Base-by-base conservation (phyloP, 2,797 vertebrate species). In the Sparus aurata region DNA sequence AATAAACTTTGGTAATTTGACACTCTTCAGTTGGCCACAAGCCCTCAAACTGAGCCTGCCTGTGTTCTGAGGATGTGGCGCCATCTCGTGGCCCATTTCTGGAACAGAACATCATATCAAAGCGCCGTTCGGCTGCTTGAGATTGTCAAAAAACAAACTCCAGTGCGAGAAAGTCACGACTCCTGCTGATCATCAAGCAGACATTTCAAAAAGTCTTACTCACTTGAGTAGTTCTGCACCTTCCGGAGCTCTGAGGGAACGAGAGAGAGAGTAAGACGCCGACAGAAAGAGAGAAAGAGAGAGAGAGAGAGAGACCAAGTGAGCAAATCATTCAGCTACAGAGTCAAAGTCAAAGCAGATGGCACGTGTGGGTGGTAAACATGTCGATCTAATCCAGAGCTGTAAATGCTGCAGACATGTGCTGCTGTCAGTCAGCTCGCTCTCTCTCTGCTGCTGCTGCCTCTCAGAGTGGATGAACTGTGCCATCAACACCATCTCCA, bases 181-280 rank as follows among this genome's bases (percentile, higher is more conserved):
- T 67, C 3, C n/a, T 54, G 23, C 12, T 3, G 25, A 59, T 46
- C 22, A 57, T 3, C 22, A 12, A 38, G 3, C 2, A 43, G 11
- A 71, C 12, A 27, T 4, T 49, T 34, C 5, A 13, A 11, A 25
- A 64, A 12, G 22, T 64, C 15, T 54, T 72, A 94, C 94, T 94
- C 73, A 94, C 95, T 95, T 71, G 95, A 79, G 38, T 95, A 96
- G 87, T 95, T 96, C 87, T 96, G 95, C 45, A 96, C 70, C 75
- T 95, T 96, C 49, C 92, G 88, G 12, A 96, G 91, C 73, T 96
- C 96, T 96, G 91, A 68, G 16, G 34, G 34, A 34, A 34, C 1
- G 13, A 49, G 38, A 79, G 10, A 81, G 2, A 63, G 41, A 71
- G 18, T 46, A 25, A 65, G 15, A 45, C 13, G 3, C 16, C 45